Evolutionary conservation across 2,797 vertebrate genomes (phyloP), one percentile per base, ranked within the genome.

Genomic region (Philypnodon macrostomus): DNA sequence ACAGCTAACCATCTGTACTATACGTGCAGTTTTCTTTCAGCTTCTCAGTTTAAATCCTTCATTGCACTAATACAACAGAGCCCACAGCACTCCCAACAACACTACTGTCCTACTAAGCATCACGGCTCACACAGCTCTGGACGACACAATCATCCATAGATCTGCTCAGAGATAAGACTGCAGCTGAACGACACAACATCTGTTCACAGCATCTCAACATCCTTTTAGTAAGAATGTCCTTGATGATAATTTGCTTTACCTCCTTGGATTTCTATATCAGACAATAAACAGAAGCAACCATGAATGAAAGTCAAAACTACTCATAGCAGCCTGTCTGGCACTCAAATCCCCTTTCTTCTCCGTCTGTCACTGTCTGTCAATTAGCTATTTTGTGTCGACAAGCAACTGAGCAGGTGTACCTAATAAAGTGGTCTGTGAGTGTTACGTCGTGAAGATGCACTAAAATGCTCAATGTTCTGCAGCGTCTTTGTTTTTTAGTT

Each of bases 111-210:
- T 57, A 65, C 68, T 64, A 60, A 72, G 67, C 49, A 19, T 53
- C 66, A 63, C 60, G 73, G 80, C 69, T 27, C 49, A 16, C 29
- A 1, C 67, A 2, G 66, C 54, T 60, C 62, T 11, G 41, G 33
- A 42, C 59, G 23, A 34, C 67, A 41, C 61, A 0, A 51, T 58
- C 58, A 68, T 75, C 70, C 59, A 47, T 56, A 75, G 75, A 86
- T 84, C 53, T 64, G 79, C 79, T 74, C 38, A 65, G 55, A 71
- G 74, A 81, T 62, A 63, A 33, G 1, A 45, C 60, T 51, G 68
- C 40, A 12, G 34, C 66, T 68, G 65, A 71, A 31, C 30, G 18
- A 21, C 27, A 39, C 47, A 44, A 47, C 51, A 11, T 57, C 59
- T 31, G 58, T 67, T 77, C 26, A 32, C 48, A 24, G 23, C 39